Base-by-base conservation (phyloP, 1,140 invertebrate species). In the Bathynomus jamesi region DNA sequence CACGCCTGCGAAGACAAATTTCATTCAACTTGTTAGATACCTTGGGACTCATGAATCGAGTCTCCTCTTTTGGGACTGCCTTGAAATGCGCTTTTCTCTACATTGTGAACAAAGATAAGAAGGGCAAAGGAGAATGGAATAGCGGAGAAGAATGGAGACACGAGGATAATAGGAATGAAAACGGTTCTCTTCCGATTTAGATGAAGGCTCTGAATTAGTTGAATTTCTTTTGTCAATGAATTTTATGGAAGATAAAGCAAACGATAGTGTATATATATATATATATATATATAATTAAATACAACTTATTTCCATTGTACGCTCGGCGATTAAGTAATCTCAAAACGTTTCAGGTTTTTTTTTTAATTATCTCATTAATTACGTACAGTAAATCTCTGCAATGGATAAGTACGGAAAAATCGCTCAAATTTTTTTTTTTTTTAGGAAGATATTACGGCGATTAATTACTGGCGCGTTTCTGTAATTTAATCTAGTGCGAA, bases 361-460 rank as follows among this genome's bases (percentile, higher is more conserved):
- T n/a, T n/a, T n/a, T n/a, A n/a, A n/a, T n/a, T n/a, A n/a, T n/a
- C n/a, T n/a, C n/a, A n/a, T n/a, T n/a, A n/a, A n/a, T n/a, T n/a
- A n/a, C n/a, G n/a, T n/a, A n/a, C n/a, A n/a, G n/a, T n/a, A n/a
- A n/a, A n/a, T n/a, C n/a, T n/a, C n/a, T n/a, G n/a, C n/a, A n/a
- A n/a, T n/a, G n/a, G n/a, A n/a, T n/a, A n/a, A n/a, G n/a, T n/a
- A n/a, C n/a, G n/a, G n/a, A n/a, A n/a, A n/a, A n/a, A n/a, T n/a
- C n/a, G n/a, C n/a, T n/a, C n/a, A n/a, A n/a, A n/a, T 8, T 40
- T 40, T 40, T 46, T 30, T 65, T 53, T 65, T 71, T 65, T 65
- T 71, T 29, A 64, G 31, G 25, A 71, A 65, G 65, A 71, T 71
- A 65, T 65, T 63, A 40, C 8, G 65, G 64, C 17, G 65, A 61